Percentiles rank a stretch among this genome's conserved stretches.
phyloP scores from a whole-genome alignment of 2,797 vertebrate species.

The Luscinia luscinia region DNA sequence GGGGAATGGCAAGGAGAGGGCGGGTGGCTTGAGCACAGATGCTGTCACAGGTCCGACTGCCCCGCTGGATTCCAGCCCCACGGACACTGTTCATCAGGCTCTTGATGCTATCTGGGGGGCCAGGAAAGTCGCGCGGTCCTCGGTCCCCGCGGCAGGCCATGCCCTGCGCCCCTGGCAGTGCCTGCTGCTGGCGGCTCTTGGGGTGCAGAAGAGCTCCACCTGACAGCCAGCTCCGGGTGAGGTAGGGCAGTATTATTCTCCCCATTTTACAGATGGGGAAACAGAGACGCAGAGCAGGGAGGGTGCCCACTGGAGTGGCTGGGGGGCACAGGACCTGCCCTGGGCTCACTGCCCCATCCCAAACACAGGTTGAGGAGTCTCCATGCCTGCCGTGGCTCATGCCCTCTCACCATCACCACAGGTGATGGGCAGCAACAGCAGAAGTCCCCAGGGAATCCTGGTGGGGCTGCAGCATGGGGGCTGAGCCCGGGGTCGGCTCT shows the following conservation, averaged over 20 bases:
- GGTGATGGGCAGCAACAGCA: background rate
- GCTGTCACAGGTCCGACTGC: background rate
- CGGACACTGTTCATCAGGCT: background rate
- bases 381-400: background rate
- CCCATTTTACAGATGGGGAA: conserved; percentile 53
- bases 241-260: conserved; percentile 59
- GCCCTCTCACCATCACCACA: background rate
- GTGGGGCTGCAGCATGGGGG: conserved; percentile 57
- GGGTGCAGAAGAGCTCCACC: background rate
- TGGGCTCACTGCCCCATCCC: background rate
- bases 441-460: background rate
- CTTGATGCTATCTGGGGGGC: background rate
- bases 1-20: background rate
- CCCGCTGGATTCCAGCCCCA: background rate
- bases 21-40: background rate
- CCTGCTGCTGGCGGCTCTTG: background rate
- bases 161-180: background rate
- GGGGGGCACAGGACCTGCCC: background rate
- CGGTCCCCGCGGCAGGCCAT: rapidly evolving
- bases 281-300: conserved; percentile 31
- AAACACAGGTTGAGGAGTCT: background rate
- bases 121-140: background rate
- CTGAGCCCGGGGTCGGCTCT: conserved; percentile 8
- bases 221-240: conserved; percentile 34
- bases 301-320: background rate